A percentile compares a stretch with the other conserved stretches of the same genome.
Evolutionary conservation across 2,797 vertebrate species (phyloP).

Genomic region (Allenopithecus nigroviridis): DNA sequence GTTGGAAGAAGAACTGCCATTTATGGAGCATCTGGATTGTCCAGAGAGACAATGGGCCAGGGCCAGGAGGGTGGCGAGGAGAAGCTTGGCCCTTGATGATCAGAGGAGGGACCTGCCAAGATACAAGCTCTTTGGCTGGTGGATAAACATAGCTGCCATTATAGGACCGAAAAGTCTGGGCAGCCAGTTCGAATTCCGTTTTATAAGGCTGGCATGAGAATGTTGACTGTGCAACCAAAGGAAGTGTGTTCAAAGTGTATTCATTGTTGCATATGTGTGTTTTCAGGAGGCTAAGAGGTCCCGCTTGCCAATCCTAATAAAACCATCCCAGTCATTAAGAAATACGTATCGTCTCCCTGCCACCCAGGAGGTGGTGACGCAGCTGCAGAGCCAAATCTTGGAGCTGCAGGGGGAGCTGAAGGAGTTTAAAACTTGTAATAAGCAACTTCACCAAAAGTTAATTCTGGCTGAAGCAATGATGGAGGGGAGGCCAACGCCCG

Average conservation of each 20-base stretch:
- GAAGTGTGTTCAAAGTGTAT: neutral
- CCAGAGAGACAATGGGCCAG: neutral
- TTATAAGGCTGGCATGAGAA: neutral
- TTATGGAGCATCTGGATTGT: neutral
- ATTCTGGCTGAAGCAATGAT: conserved; percentile 78
- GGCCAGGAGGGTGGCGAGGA: neutral
- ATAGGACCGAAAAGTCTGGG: neutral
- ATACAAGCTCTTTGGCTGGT: neutral
- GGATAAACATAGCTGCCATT: neutral
- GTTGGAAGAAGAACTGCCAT: neutral
- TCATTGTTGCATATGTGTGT: neutral
- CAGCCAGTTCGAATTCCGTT: neutral
- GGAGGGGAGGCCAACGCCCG: conserved; percentile 43
- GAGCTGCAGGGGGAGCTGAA: conserved; percentile 81
- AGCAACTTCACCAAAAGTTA: conserved; percentile 84
- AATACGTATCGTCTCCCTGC: conserved; percentile 45
- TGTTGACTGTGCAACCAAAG: neutral
- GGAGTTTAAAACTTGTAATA: conserved; percentile 75
- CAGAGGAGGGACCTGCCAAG: neutral
- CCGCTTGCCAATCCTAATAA: conserved; percentile 89
- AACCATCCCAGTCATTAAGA: conserved; percentile 70
- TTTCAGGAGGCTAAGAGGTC: conserved; percentile 87
- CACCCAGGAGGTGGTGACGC: conserved; percentile 62
- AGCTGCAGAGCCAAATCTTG: conserved; percentile 80
- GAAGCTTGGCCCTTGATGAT: neutral